Evolutionary conservation across 2,797 vertebrate genomes (phyloP).

Genomic region (Crocidura indochinensis): DNA sequence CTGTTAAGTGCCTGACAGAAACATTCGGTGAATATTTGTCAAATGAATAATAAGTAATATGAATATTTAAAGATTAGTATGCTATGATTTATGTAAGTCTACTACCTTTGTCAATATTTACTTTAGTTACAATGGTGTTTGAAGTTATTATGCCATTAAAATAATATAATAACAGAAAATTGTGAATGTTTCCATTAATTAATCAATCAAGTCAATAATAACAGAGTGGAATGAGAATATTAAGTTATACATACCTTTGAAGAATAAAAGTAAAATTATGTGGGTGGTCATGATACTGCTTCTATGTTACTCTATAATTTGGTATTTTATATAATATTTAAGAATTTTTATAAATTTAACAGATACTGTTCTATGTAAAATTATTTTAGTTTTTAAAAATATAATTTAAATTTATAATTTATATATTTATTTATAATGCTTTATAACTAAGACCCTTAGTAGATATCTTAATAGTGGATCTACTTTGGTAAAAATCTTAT

Average conservation of each 20-base stretch:
- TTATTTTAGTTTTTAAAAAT: neutral
- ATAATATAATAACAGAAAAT: neutral
- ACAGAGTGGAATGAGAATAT: constrained; percentile 7
- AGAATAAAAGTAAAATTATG: neutral
- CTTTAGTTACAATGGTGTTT: neutral
- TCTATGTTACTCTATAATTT: constrained; percentile 20
- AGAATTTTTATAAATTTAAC: neutral
- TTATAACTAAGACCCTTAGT: neutral
- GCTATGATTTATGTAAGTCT: constrained; percentile 6
- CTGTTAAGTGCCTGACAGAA: neutral
- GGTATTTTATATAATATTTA: neutral
- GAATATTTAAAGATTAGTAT: no score
- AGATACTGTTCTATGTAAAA: neutral
- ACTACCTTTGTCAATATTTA: neutral
- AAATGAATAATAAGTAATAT: neutral
- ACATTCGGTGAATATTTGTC: neutral
- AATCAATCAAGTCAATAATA: constrained; percentile 27
- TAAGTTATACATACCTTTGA: neutral
- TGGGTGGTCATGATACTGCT: neutral
- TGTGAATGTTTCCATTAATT: neutral
- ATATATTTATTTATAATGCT: neutral
- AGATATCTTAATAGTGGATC: neutral
- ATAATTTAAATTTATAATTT: neutral
- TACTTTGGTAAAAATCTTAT: neutral
- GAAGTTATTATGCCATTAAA: constrained; percentile 10